Percentiles rank a stretch among this genome's conserved stretches.
These are phyloP conservation scores for Neodiprion virginianus DNA, from an alignment of 1,140 invertebrate species.

Conservation along the genomic window DNA sequence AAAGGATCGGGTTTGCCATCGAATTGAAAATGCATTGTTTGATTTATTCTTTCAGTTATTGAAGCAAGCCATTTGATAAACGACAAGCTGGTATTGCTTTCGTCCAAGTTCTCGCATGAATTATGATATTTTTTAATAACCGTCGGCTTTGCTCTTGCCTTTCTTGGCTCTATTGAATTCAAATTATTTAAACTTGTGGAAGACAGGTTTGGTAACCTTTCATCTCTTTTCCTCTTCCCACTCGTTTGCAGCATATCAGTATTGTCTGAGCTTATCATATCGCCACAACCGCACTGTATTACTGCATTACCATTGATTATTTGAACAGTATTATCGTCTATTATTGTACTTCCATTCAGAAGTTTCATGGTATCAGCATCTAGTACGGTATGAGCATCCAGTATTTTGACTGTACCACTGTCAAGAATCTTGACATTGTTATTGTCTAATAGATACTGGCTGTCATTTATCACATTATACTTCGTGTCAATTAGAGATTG, in stretches of 20 bases:
- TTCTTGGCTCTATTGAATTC: slow-evolving; percentile 51
- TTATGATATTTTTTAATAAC: slow-evolving; percentile 50
- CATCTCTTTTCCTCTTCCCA: slow-evolving; percentile 50
- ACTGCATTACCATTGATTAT: slow-evolving; percentile 40
- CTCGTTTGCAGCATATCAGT: slow-evolving; percentile 25
- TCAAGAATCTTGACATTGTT: slow-evolving; percentile 46
- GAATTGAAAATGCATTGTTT: slow-evolving; percentile 81
- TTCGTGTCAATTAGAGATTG: slow-evolving; percentile 41
- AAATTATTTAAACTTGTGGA: slow-evolving; percentile 44
- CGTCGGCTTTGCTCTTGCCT: slow-evolving; percentile 47
- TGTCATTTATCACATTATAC: slow-evolving; percentile 40
- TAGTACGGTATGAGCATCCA: slow-evolving; percentile 46
- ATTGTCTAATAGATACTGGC: slow-evolving; percentile 46
- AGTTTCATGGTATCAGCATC: slow-evolving; percentile 49
- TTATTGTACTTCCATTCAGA: slow-evolving; percentile 37
- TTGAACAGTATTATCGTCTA: slow-evolving; percentile 32
- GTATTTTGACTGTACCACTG: slow-evolving; percentile 44
- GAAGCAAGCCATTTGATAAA: slow-evolving; percentile 77
- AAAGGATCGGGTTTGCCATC: slow-evolving; percentile 75
- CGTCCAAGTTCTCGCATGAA: slow-evolving; percentile 48
- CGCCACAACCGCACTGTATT: slow-evolving; percentile 35
- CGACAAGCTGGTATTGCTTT: slow-evolving; percentile 57
- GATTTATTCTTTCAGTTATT: slow-evolving; percentile 80
- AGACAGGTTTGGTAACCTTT: slow-evolving; percentile 33
- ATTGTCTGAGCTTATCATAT: slow-evolving; percentile 8